These are phyloP conservation scores for Thaumetopoea pityocampa DNA, from an alignment of 1,140 invertebrate genomes.

Conservation along the genomic window DNA sequence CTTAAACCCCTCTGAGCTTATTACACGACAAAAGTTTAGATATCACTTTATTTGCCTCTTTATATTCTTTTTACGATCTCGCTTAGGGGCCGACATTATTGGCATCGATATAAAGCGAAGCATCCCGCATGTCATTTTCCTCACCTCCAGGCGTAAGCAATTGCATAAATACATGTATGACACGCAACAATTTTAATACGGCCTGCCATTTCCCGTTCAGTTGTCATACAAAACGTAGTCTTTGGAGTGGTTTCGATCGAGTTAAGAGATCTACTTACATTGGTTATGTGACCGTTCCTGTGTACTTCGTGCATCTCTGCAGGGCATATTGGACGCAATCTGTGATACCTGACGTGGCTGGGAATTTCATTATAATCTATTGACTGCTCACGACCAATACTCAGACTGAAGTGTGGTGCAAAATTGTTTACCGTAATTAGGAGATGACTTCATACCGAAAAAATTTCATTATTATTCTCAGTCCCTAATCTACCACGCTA, in stretches of 20 bases:
- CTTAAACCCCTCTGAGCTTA: too few relatives aligned
- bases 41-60: constrained; percentile 2
- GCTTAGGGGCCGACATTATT: constrained; percentile 37
- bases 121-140: constrained; percentile 57
- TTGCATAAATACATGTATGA: constrained; percentile 54
- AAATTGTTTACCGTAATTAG: constrained; percentile 28
- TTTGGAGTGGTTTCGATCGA: constrained; percentile 4
- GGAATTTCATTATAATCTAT: constrained; percentile 62
- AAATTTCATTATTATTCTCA: too few relatives aligned
- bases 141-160: constrained; percentile 58
- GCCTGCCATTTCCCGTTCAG: constrained; percentile 15
- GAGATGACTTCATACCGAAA: too few relatives aligned
- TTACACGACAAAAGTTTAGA: too few relatives aligned
- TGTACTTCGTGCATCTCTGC: constrained; percentile 40
- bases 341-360: constrained; percentile 56
- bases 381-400: constrained; percentile 42
- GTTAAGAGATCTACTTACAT: constrained; percentile 24
- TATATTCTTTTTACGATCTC: constrained; percentile 24
- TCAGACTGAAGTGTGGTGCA: constrained; percentile 29
- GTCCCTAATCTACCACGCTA: too few relatives aligned
- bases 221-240: not conserved
- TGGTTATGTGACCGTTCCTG: constrained; percentile 32
- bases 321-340: constrained; percentile 64
- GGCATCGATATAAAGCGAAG: constrained; percentile 46
- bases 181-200: constrained; percentile 29